These are phyloP conservation scores for Alca torda DNA, from an alignment of 2,797 vertebrate species.

Conservation along the genomic window DNA sequence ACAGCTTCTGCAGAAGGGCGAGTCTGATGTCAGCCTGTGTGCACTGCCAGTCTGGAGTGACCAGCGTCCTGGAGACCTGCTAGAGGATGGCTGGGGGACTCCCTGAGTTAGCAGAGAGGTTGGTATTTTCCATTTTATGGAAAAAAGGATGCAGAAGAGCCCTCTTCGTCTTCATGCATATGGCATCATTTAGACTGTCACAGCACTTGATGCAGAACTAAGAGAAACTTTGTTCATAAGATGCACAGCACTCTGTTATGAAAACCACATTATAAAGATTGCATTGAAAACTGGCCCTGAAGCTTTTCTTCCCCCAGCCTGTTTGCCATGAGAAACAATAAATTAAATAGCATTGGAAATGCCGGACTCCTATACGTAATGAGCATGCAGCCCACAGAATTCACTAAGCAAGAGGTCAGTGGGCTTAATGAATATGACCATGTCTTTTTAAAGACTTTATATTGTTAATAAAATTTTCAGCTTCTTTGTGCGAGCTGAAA, in stretches of 20 bases:
- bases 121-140: background rate
- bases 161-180: background rate
- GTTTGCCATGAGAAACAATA: background rate
- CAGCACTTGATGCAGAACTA: conserved; percentile 26
- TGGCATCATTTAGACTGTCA: background rate
- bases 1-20: background rate
- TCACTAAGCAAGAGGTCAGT: background rate
- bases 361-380: background rate
- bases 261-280: background rate
- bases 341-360: accelerated
- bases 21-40: background rate
- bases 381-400: background rate
- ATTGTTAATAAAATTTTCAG: background rate
- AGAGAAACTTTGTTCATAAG: background rate
- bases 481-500: background rate
- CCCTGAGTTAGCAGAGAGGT: background rate
- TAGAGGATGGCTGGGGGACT: background rate
- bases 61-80: background rate
- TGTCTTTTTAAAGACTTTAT: background rate
- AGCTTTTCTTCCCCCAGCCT: background rate
- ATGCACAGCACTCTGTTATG: background rate
- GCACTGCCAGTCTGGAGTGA: background rate
- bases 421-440: background rate
- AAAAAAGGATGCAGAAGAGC: background rate
- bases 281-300: background rate